Evolutionary conservation across 1,140 invertebrate genomes (phyloP).

Genomic region (Augochlora pura): DNA sequence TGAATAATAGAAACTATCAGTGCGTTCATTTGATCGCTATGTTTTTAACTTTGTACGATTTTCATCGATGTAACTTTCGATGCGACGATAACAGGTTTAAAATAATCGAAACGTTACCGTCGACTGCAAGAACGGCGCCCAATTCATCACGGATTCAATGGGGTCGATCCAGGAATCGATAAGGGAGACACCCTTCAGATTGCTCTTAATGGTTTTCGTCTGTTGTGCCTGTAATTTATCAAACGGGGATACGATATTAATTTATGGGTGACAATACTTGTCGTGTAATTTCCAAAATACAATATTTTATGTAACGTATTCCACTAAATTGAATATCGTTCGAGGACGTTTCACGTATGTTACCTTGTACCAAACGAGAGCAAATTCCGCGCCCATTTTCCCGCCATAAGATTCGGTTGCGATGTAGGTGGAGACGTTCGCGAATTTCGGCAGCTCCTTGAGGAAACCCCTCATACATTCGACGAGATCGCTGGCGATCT

Average conservation of each 20-base stretch:
- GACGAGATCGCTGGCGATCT: slow-evolving; percentile 91
- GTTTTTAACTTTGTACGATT: too few species aligned
- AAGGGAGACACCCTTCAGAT: slow-evolving; percentile 88
- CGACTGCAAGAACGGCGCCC: slow-evolving; percentile 88
- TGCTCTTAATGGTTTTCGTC: slow-evolving; percentile 84
- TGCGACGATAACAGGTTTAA: neutral
- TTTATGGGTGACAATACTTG: neutral
- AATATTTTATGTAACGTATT: too few species aligned
- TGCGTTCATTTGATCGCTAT: too few species aligned
- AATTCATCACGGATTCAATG: slow-evolving; percentile 89
- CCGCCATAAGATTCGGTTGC: slow-evolving; percentile 93
- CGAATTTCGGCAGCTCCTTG: slow-evolving; percentile 83
- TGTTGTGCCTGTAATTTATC: slow-evolving; percentile 83
- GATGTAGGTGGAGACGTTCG: slow-evolving; percentile 88
- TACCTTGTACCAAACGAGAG: slow-evolving; percentile 83
- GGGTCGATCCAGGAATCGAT: slow-evolving; percentile 94
- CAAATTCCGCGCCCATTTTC: slow-evolving; percentile 93
- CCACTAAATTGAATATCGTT: too few species aligned
- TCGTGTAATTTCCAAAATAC: too few species aligned
- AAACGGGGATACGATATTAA: neutral
- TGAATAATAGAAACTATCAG: neutral
- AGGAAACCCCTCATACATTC: slow-evolving; percentile 85
- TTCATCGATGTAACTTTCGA: too few species aligned
- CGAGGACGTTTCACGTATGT: too few species aligned
- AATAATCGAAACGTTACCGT: slow-evolving; percentile 78